Evolutionary conservation across 92 coral and sea anemone species (phyloP).

Genomic region (Phenganax marumi): DNA sequence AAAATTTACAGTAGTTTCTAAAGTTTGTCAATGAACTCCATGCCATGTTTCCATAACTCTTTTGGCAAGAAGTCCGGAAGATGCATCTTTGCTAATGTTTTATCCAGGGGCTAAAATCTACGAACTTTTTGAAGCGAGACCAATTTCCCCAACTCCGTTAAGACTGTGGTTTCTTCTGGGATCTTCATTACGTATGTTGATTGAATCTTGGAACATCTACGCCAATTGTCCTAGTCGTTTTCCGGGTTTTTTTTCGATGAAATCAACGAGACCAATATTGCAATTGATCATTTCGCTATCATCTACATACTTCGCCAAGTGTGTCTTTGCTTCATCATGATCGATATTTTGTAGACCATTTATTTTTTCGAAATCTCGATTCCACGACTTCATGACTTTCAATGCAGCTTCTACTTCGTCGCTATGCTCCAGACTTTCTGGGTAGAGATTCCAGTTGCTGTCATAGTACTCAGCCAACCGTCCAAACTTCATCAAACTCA

Average conservation of each 20-base stretch:
- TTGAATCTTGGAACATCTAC: neutral
- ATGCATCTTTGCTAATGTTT: too few relatives aligned
- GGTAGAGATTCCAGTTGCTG: neutral
- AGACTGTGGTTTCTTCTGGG: neutral
- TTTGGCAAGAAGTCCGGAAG: conserved; percentile 21
- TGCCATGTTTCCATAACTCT: neutral
- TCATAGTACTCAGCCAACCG: neutral
- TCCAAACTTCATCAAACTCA: too few relatives aligned
- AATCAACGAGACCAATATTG: neutral
- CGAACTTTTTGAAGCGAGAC: too few relatives aligned
- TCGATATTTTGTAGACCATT: neutral
- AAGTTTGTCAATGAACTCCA: too few relatives aligned
- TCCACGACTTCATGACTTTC: neutral
- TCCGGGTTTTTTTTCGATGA: neutral
- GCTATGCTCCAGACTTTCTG: too few relatives aligned
- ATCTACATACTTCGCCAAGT: neutral
- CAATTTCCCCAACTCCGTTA: neutral
- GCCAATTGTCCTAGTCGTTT: too few relatives aligned
- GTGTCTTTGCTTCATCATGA: too few relatives aligned
- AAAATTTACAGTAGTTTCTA: too few relatives aligned
- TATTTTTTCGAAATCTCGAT: neutral
- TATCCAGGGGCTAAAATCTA: neutral
- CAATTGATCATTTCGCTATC: neutral
- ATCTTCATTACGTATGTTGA: neutral
- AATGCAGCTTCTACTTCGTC: neutral